Percentiles rank a stretch among this genome's conserved stretches.
phyloP scores from a whole-genome alignment of 2,888 invertebrate species.

The Gnatocerus cornutus region DNA sequence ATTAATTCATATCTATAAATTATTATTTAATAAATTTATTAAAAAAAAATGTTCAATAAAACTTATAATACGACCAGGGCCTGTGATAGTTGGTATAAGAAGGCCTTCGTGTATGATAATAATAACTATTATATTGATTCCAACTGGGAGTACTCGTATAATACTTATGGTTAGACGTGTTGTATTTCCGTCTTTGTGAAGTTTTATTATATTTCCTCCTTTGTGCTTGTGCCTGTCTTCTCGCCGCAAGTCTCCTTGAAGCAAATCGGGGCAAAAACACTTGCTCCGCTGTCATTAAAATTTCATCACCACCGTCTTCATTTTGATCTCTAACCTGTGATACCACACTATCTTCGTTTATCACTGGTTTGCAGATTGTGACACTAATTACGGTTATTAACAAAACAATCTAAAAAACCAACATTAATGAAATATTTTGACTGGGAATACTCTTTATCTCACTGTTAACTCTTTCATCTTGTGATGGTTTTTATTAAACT shows the following conservation, averaged over 20 bases:
- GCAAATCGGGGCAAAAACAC: constrained; percentile 31
- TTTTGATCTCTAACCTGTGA: constrained; percentile 37
- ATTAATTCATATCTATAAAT: constrained; percentile 2
- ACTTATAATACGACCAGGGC: constrained; percentile 9
- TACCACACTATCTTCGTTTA: constrained; percentile 16
- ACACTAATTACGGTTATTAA: constrained; percentile 24
- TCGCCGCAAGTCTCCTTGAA: constrained; percentile 5
- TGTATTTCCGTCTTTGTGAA: constrained; percentile 8
- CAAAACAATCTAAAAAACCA: constrained; percentile 15
- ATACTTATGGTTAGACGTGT: not conserved
- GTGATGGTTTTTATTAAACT: not conserved
- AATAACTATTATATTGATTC: not conserved
- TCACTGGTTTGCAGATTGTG: constrained; percentile 23
- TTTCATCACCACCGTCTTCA: constrained; percentile 26
- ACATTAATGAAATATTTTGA: not conserved
- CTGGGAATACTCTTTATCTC: not conserved
- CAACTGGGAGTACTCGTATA: not conserved
- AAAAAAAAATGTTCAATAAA: too few species aligned
- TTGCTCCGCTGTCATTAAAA: constrained; percentile 26
- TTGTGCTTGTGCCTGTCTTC: constrained; percentile 18
- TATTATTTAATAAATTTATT: not conserved
- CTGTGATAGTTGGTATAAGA: constrained; percentile 1
- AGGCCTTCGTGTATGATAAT: not conserved
- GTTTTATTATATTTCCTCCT: constrained; percentile 11
- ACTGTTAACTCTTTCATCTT: constrained; percentile 19